These are phyloP conservation scores for Liasis olivaceus DNA, from an alignment of 2,797 vertebrate genomes.

Conservation along the genomic window DNA sequence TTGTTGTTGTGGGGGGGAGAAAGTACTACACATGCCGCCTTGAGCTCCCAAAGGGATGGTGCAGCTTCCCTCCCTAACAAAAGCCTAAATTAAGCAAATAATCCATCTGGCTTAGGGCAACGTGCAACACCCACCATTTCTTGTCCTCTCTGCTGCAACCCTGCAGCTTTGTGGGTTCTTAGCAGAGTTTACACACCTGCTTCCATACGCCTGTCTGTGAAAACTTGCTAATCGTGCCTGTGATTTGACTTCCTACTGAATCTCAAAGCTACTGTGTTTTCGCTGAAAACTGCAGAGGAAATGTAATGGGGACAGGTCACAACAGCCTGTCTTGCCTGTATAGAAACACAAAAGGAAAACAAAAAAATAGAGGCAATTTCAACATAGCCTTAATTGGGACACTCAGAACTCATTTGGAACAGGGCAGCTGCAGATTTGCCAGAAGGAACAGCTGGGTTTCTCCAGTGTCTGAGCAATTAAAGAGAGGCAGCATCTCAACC, in stretches of 20 bases:
- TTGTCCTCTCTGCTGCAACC: neutral
- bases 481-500: no score
- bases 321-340: neutral
- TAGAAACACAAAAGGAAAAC: neutral
- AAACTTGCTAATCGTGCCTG: neutral
- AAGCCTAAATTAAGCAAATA: neutral
- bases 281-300: neutral
- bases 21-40: no score
- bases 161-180: neutral
- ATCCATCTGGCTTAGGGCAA: neutral
- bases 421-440: slow-evolving; percentile 8
- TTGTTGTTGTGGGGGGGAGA: no score
- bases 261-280: neutral
- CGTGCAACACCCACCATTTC: neutral
- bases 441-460: neutral
- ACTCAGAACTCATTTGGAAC: neutral
- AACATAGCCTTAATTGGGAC: slow-evolving; percentile 13
- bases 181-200: neutral
- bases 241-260: neutral
- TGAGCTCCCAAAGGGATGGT: no score
- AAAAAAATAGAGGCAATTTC: slow-evolving; percentile 5
- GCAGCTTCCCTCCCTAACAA: no score
- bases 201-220: neutral
- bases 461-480: neutral
- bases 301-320: neutral